Base-by-base conservation (phyloP, 2,797 vertebrate species). In the Chelidonichthys spinosus region DNA sequence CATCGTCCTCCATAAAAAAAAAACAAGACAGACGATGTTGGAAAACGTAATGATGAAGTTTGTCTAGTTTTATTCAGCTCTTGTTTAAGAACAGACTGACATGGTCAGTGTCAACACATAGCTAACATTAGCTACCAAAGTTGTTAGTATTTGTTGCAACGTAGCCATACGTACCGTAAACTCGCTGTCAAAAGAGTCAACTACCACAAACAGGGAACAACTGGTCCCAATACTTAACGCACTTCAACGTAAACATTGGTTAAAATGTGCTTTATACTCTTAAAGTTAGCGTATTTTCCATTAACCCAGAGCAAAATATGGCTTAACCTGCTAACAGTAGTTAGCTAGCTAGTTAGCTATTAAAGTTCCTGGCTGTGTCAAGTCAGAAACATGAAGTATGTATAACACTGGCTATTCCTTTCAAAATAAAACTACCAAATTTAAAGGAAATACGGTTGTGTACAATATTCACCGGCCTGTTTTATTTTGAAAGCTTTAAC, bases 341-440 rank as follows among this genome's bases (percentile, higher is more conserved):
- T 72, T 82, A 81, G 86, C 81, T 71, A 55, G 78, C 79, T 87
- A 81, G 81, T 83, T 85, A 83, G 86, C 88, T 49, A 76, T 77
- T 76, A 85, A 91, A 91, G 83, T 90, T 89, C 76, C 36, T 67
- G 39, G 11, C 9, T 67, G 2, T 5, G 32, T 78, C 65, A 86
- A 88, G 62, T 47, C 15, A 3, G 1, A 1, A 0, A 11, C 0
- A 17, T 0, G 3, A 18, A 49, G 6, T 1, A 1, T 0, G 3
- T 40, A 5, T 0, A 4, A 4, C 0, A 52, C 17, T 35, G 35
- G 39, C 60, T 17, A 5, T 1, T 0, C 0, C 3, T 6, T 72
- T 75, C 79, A 83, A 83, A 82, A 62, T 85, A 85, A 82, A 76
- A 68, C 4, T 0, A 0, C 0, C 1, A 3, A 0, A 1, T 4